Evolutionary conservation across 2,888 invertebrate genomes (phyloP).

Genomic region (Drosophila mayaguana): DNA sequence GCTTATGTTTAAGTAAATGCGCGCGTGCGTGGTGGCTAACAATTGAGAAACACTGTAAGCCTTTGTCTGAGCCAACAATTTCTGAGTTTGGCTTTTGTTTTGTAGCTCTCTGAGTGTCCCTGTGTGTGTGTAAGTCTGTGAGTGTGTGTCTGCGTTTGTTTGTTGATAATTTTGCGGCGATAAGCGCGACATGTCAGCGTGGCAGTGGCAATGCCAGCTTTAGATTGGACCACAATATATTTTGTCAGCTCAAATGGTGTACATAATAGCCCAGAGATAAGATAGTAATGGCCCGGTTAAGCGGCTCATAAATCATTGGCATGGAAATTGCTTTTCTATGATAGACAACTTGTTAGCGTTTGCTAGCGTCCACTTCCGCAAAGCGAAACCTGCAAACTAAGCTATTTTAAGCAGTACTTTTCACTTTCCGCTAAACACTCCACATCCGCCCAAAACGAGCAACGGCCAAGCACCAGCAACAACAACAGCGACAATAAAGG

Average conservation of each 20-base stretch:
- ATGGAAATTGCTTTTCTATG: slow-evolving; percentile 81
- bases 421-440: slow-evolving; percentile 81
- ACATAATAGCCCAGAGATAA: slow-evolving; percentile 77
- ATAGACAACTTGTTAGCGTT: slow-evolving; percentile 75
- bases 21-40: slow-evolving; percentile 82
- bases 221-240: slow-evolving; percentile 80
- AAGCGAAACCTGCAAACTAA: slow-evolving; percentile 79
- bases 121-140: slow-evolving; percentile 32
- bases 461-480: slow-evolving; percentile 14
- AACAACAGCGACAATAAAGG: slow-evolving; percentile 22
- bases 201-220: slow-evolving; percentile 65
- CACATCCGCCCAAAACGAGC: slow-evolving; percentile 65
- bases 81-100: slow-evolving; percentile 51
- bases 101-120: slow-evolving; percentile 33
- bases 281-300: slow-evolving; percentile 80
- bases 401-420: slow-evolving; percentile 81
- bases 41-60: slow-evolving; percentile 76
- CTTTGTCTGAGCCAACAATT: slow-evolving; percentile 45
- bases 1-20: slow-evolving; percentile 78
- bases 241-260: slow-evolving; percentile 82
- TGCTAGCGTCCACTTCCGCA: slow-evolving; percentile 66
- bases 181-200: slow-evolving; percentile 80
- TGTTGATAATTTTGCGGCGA: slow-evolving; percentile 79
- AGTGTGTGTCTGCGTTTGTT: slow-evolving; percentile 46
- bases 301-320: slow-evolving; percentile 82